These are phyloP conservation scores for Synergus japonicus DNA, from an alignment of 2,888 invertebrate species.

Conservation along the genomic window DNA sequence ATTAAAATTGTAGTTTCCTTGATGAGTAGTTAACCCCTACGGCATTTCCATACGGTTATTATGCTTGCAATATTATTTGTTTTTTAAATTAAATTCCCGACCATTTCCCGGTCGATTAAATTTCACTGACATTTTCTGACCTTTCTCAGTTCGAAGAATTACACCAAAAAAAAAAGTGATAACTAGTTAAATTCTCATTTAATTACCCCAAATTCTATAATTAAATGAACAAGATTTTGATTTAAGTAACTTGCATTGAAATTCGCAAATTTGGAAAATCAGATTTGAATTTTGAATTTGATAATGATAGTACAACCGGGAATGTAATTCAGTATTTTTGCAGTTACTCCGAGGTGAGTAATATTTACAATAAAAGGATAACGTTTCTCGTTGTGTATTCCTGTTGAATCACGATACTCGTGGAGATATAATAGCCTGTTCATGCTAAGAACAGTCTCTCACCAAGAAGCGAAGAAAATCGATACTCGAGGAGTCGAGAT, in stretches of 20 bases:
- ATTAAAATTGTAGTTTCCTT: slow-evolving; percentile 36
- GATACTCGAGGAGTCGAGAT: slow-evolving; percentile 22
- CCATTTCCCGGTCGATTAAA: no score
- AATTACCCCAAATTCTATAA: no score
- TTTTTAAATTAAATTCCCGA: no score
- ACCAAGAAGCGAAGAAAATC: slow-evolving; percentile 26
- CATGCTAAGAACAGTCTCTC: slow-evolving; percentile 25
- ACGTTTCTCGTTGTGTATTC: slow-evolving; percentile 1
- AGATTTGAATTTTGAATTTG: not conserved
- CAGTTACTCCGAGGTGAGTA: not conserved
- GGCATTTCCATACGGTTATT: not conserved
- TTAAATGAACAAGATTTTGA: no score
- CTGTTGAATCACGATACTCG: slow-evolving; percentile 1
- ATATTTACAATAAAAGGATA: not conserved
- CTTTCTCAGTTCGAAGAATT: no score
- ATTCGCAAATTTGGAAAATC: slow-evolving; percentile 3
- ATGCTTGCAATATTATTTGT: not conserved
- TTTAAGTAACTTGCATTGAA: no score
- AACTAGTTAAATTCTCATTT: no score
- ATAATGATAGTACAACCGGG: not conserved
- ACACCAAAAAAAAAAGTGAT: no score
- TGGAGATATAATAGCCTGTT: slow-evolving; percentile 13
- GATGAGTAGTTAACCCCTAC: not conserved
- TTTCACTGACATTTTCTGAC: no score
- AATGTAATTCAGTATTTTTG: slow-evolving; percentile 21